A percentile compares a stretch with the other conserved stretches of the same genome.
phyloP scores from a whole-genome alignment of 2,888 invertebrate genomes.

The Phalangium opilio region DNA sequence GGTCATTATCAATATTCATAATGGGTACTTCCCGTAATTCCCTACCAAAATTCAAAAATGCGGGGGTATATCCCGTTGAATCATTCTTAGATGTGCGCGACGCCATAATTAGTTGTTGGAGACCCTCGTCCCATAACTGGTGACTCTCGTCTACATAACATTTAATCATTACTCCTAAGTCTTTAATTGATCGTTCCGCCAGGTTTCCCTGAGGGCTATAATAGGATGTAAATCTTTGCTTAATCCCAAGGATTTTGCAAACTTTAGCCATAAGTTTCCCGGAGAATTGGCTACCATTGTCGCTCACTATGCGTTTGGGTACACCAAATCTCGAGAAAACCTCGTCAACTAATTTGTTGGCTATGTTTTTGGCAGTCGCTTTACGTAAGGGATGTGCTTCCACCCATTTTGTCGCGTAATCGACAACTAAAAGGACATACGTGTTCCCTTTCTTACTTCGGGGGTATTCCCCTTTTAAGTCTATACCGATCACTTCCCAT shows the following conservation, averaged over 20 bases:
- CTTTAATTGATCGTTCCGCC: constrained; percentile 5
- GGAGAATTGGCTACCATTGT: too few relatives aligned
- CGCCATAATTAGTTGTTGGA: constrained; percentile 5
- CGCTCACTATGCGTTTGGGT: constrained; percentile 3
- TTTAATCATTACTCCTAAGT: constrained; percentile 5
- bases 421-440: constrained; percentile 4
- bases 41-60: constrained; percentile 3
- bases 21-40: constrained; percentile 2
- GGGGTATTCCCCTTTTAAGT: too few relatives aligned
- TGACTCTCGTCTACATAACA: constrained; percentile 4
- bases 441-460: background rate
- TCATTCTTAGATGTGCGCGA: too few relatives aligned
- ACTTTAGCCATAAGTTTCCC: too few relatives aligned
- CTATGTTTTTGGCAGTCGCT: background rate
- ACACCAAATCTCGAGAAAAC: constrained; percentile 7
- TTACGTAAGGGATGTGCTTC: constrained; percentile 2
- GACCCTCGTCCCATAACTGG: background rate
- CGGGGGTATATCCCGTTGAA: too few relatives aligned
- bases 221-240: background rate
- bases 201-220: constrained; percentile 11
- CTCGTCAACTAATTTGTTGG: background rate
- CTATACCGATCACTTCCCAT: too few relatives aligned
- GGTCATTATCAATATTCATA: constrained; percentile 1
- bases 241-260: background rate
- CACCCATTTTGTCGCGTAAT: constrained; percentile 1